A percentile compares a stretch with the other conserved stretches of the same genome.
phyloP scores from a whole-genome alignment of 2,113 vertebrate genomes.

The Microtus montanus region DNA sequence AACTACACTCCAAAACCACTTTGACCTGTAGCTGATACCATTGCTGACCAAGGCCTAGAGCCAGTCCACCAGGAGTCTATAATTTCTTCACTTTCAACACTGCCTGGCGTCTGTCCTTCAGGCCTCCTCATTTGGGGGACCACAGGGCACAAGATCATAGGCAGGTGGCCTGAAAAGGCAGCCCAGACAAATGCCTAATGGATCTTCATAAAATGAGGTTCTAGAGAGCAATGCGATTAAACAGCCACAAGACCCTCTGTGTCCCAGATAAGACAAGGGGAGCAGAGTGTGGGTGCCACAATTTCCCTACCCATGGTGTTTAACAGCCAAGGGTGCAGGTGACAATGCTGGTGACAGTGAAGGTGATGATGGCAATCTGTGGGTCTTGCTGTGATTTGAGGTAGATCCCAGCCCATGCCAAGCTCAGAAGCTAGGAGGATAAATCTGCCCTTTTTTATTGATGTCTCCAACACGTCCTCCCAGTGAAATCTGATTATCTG shows the following conservation, averaged over 20 bases:
- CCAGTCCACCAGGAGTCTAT: not conserved
- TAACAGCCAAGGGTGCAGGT: not conserved
- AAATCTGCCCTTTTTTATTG: constrained; percentile 76
- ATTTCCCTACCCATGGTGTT: not conserved
- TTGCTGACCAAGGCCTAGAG: not conserved
- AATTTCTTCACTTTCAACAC: not conserved
- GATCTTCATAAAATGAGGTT: not conserved
- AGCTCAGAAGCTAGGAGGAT: constrained; percentile 38
- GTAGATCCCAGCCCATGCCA: not conserved
- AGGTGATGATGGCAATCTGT: not conserved
- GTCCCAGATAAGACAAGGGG: not conserved
- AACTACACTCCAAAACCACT: not conserved
- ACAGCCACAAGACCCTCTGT: not conserved
- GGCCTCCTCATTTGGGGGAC: not conserved
- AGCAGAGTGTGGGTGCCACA: not conserved
- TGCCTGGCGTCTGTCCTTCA: not conserved
- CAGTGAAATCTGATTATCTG: constrained; percentile 79
- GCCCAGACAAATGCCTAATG: not conserved
- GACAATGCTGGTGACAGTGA: not conserved
- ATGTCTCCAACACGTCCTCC: constrained; percentile 56
- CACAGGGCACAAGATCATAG: too few relatives aligned
- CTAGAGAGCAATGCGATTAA: not conserved
- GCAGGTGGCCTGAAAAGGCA: not conserved
- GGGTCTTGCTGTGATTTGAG: constrained; percentile 9
- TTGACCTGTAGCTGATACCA: not conserved